A percentile compares a stretch with the other conserved stretches of the same genome.
Evolutionary conservation across 2,888 invertebrate species (phyloP).

Genomic region (Heliconius ethilla): DNA sequence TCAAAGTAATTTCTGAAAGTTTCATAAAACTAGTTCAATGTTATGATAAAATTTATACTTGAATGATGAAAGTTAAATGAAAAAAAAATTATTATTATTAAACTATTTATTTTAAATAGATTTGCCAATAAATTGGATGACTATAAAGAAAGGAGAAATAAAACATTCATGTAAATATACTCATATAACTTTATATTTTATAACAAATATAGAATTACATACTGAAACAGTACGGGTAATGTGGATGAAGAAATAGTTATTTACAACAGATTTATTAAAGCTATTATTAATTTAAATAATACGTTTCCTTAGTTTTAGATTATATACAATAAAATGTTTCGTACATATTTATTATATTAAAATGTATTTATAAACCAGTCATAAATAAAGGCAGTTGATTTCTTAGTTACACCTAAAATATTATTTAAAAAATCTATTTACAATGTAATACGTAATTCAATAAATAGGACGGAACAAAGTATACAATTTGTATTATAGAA

Average conservation of each 20-base stretch:
- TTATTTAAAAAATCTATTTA: slow-evolving; percentile 47
- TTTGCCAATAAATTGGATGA: too few relatives aligned
- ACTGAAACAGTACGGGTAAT: slow-evolving; percentile 66
- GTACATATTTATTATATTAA: slow-evolving; percentile 53
- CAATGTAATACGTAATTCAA: slow-evolving; percentile 45
- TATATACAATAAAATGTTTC: slow-evolving; percentile 58
- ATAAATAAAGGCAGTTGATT: slow-evolving; percentile 71
- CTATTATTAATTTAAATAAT: slow-evolving; percentile 68
- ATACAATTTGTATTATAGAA: slow-evolving; percentile 43
- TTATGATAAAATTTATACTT: not conserved
- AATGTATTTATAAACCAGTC: slow-evolving; percentile 61
- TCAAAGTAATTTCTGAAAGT: too few relatives aligned
- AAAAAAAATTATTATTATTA: too few relatives aligned
- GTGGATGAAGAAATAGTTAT: slow-evolving; percentile 66
- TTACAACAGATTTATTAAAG: slow-evolving; percentile 70
- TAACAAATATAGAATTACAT: slow-evolving; percentile 80
- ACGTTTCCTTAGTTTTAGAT: slow-evolving; percentile 51
- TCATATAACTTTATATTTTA: slow-evolving; percentile 76
- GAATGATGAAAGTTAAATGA: not conserved
- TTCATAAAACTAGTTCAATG: too few relatives aligned
- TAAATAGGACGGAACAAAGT: slow-evolving; percentile 47
- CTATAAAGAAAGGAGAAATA: slow-evolving; percentile 37
- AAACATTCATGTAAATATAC: slow-evolving; percentile 46
- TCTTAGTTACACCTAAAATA: slow-evolving; percentile 47
- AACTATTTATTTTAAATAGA: too few relatives aligned